Conservation (phyloP, 2,888 invertebrate species). For the Pheosia tremula region DNA sequence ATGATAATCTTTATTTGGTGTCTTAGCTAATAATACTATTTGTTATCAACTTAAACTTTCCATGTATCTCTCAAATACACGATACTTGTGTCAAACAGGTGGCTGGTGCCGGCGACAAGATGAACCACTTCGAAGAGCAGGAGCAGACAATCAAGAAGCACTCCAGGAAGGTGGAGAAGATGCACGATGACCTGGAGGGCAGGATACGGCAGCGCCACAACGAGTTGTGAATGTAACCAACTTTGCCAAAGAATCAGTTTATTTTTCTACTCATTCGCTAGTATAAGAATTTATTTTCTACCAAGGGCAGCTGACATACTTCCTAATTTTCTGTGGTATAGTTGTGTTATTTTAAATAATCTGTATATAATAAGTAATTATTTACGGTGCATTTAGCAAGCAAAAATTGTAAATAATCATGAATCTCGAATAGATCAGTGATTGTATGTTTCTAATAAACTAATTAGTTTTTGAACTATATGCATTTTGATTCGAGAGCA, state of each 20-base stretch:
- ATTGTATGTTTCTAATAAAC: slow-evolving; percentile 11
- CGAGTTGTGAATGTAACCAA: slow-evolving; percentile 85
- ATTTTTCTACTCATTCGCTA: not conserved
- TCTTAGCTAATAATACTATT: too few species aligned
- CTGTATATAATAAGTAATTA: not conserved
- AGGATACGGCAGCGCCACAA: slow-evolving; percentile 90
- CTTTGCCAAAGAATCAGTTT: slow-evolving; percentile 20
- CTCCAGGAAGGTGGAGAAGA: slow-evolving; percentile 92
- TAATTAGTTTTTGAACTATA: not conserved
- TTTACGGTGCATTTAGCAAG: slow-evolving; percentile 6
- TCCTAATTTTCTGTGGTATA: not conserved
- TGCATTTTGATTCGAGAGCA: not conserved
- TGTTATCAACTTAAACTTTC: too few species aligned
- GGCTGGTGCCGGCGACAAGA: slow-evolving; percentile 86
- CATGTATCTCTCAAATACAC: too few species aligned
- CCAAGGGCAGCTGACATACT: not conserved
- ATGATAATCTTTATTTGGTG: too few species aligned
- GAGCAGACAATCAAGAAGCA: slow-evolving; percentile 93
- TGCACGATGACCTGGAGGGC: slow-evolving; percentile 91
- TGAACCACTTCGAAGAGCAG: slow-evolving; percentile 86
- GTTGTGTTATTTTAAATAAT: not conserved
- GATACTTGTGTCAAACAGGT: slow-evolving; percentile 53
- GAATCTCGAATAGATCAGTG: slow-evolving; percentile 21
- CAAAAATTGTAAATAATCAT: slow-evolving; percentile 11
- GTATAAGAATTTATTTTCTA: not conserved